Evolutionary conservation across 2,113 vertebrate genomes (phyloP), one percentile per base, ranked within the genome.

Genomic region (Taurulus bubalis): DNA sequence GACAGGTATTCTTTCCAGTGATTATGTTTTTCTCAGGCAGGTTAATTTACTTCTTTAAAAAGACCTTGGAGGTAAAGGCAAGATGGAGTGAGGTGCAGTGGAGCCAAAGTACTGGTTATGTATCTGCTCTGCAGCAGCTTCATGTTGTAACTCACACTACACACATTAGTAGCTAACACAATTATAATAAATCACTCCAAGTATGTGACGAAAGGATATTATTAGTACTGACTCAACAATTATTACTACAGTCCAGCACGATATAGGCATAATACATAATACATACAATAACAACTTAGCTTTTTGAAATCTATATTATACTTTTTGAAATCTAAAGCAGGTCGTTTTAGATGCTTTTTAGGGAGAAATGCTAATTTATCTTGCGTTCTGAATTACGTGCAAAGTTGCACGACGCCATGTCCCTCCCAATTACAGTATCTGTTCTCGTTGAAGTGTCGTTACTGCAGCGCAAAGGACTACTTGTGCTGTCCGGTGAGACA

Each of bases 81-180:
- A n/a, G 45, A 47, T 36, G 34, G 12, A 42, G 38, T 58, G 28
- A 34, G 47, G 15, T 55, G 51, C 32, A 73, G 67, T 40, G 36
- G 24, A 32, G 59, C 53, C 26, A 55, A 59, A 82, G 71, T 47
- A 36, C 75, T 42, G 36, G 42, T 60, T 30, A 30, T 78, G 32
- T 55, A 53, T 58, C 28, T 71, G 69, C 75, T 65, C 42, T 47
- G 36, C 65, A 77, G n/a, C n/a, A n/a, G n/a, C n/a, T 65, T n/a
- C n/a, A 36, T 49, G 49, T 62, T 79, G 26, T 59, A 32, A 64
- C 65, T 15, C 18, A 58, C 59, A 68, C 45, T 51, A 16, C 24
- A 22, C n/a, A n/a, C n/a, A n/a, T n/a, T n/a, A n/a, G n/a, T n/a
- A n/a, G n/a, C n/a, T n/a, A n/a, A n/a, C n/a, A n/a, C n/a, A n/a